These are phyloP conservation scores for Urocolius indicus DNA, from an alignment of 2,113 vertebrate species.

Conservation along the genomic window DNA sequence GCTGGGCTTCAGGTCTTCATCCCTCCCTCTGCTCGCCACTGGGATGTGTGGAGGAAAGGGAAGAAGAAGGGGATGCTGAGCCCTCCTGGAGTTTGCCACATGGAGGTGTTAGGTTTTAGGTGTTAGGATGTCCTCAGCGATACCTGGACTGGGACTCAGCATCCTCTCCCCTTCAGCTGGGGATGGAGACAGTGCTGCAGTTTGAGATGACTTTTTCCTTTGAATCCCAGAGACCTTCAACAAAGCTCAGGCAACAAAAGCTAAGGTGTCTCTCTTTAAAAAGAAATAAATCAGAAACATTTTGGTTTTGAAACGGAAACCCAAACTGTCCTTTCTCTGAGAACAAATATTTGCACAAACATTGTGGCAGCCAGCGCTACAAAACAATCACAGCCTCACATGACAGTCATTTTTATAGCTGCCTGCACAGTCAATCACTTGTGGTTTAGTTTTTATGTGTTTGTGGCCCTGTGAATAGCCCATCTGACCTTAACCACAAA, in stretches of 20 bases:
- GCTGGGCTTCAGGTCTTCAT: neutral
- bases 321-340: neutral
- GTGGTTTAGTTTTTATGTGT: neutral
- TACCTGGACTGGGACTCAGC: neutral
- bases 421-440: neutral
- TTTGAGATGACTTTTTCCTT: neutral
- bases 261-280: neutral
- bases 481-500: neutral
- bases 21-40: fast-evolving
- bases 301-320: slow-evolving; percentile 8
- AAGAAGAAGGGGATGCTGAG: neutral
- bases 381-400: neutral
- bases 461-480: neutral
- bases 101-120: neutral
- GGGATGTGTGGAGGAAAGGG: neutral
- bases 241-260: neutral
- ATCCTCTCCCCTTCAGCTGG: neutral
- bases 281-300: neutral
- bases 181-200: neutral
- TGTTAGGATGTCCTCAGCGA: neutral
- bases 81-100: fast-evolving
- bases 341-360: slow-evolving; percentile 31
- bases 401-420: neutral
- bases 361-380: neutral
- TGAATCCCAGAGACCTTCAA: neutral